These are phyloP conservation scores for Mythimna vitellina DNA, from an alignment of 2,888 invertebrate species.

Conservation along the genomic window DNA sequence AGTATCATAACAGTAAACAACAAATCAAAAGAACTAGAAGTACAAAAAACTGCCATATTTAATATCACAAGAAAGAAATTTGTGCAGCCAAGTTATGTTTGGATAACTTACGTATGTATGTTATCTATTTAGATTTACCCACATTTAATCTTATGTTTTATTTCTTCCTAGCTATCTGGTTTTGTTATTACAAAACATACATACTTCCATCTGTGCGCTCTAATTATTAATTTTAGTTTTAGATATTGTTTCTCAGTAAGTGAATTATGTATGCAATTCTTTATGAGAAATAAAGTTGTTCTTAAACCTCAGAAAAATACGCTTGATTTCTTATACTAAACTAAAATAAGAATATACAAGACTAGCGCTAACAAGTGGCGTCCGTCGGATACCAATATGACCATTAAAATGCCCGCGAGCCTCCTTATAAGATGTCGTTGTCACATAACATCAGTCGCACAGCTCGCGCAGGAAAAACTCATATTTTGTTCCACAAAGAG, in stretches of 20 bases:
- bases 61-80: not conserved
- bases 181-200: too few species aligned
- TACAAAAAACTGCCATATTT: constrained; percentile 8
- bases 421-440: constrained; percentile 68
- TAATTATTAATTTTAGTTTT: too few species aligned
- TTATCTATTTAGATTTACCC: too few species aligned
- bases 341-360: constrained; percentile 32
- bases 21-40: not conserved
- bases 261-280: too few species aligned
- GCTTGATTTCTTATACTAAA: constrained; percentile 16
- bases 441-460: constrained; percentile 48
- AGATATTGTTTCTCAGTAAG: too few species aligned
- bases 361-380: constrained; percentile 62
- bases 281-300: too few species aligned
- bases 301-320: not conserved
- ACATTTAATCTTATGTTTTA: too few species aligned
- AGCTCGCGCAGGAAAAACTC: constrained; percentile 39
- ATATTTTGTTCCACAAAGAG: constrained; percentile 47
- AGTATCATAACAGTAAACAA: not conserved
- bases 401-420: constrained; percentile 66
- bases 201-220: too few species aligned
- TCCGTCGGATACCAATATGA: constrained; percentile 67
- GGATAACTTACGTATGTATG: too few species aligned
- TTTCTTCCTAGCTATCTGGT: too few species aligned
- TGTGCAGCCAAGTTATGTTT: too few species aligned